Percentiles rank a stretch among this genome's conserved stretches.
Evolutionary conservation across 2,113 vertebrate species (phyloP).

Genomic region (Paratilapia polleni): DNA sequence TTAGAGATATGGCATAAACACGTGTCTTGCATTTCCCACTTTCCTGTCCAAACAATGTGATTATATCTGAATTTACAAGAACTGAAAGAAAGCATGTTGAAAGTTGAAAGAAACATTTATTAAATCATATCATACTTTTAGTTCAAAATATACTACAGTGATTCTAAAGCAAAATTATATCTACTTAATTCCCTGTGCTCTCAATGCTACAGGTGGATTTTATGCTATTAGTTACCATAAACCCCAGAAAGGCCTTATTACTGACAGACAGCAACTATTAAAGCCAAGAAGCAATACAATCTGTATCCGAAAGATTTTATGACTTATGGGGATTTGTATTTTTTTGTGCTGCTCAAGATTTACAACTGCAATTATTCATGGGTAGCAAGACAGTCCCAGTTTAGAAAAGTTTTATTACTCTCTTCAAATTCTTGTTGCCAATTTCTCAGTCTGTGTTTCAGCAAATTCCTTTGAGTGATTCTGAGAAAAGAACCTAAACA

Average conservation of each 20-base stretch:
- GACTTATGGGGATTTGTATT: slow-evolving; percentile 74
- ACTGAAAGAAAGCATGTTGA: neutral
- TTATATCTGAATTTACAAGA: neutral
- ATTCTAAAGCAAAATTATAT: slow-evolving; percentile 8
- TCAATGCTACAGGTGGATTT: slow-evolving; percentile 8
- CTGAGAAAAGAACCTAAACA: slow-evolving; percentile 64
- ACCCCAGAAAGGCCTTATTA: slow-evolving; percentile 14
- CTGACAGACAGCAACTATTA: slow-evolving; percentile 24
- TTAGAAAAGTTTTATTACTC: slow-evolving; percentile 65
- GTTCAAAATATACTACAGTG: neutral
- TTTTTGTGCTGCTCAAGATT: slow-evolving; percentile 72
- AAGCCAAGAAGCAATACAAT: slow-evolving; percentile 74
- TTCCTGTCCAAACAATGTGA: neutral
- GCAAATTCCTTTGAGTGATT: slow-evolving; percentile 73
- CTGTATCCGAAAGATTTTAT: slow-evolving; percentile 81
- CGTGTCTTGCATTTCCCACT: neutral
- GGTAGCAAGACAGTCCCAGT: slow-evolving; percentile 58
- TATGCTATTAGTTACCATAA: slow-evolving; percentile 39
- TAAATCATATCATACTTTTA: neutral
- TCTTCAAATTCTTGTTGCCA: slow-evolving; percentile 66
- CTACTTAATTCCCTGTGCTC: neutral
- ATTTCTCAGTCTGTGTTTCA: slow-evolving; percentile 69
- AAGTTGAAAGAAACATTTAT: neutral
- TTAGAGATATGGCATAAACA: neutral
- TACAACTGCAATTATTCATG: slow-evolving; percentile 76